These are phyloP conservation scores for Aethes cnicana DNA, from an alignment of 2,888 invertebrate genomes.

Conservation along the genomic window DNA sequence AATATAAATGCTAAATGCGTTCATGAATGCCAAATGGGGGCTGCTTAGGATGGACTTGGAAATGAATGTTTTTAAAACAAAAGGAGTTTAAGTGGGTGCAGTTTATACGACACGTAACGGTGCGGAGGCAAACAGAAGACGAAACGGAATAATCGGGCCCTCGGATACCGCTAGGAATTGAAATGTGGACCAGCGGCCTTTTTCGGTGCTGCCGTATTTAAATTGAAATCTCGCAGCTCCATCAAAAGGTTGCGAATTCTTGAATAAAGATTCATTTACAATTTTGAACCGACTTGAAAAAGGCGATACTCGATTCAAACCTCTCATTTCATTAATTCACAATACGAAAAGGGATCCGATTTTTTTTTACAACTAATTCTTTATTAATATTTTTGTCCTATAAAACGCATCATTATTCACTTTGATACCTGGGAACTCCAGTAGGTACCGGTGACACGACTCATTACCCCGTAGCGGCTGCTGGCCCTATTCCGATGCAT, in stretches of 20 bases:
- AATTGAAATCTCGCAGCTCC: no score
- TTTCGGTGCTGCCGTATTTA: no score
- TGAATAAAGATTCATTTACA: no score
- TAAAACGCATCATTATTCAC: not conserved
- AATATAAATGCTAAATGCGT: constrained; percentile 31
- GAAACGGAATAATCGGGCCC: constrained; percentile 5
- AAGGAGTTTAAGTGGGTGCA: constrained; percentile 26
- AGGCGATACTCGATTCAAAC: no score
- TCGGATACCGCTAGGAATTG: constrained; percentile 7
- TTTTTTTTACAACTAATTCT: no score
- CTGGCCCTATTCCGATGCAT: not conserved
- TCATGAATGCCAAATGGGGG: constrained; percentile 31
- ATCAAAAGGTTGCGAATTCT: no score
- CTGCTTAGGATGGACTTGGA: constrained; percentile 30
- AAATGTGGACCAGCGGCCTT: not conserved
- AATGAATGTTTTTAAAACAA: constrained; percentile 31
- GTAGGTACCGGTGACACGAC: constrained; percentile 18
- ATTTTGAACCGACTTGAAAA: no score
- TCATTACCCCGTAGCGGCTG: constrained; percentile 18
- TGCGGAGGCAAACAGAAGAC: constrained; percentile 3
- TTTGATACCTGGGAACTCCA: not conserved
- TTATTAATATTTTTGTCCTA: no score
- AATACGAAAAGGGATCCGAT: no score
- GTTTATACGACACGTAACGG: constrained; percentile 21
- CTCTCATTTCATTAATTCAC: no score